Evolutionary conservation across 2,797 vertebrate genomes (phyloP).

Genomic region (Gymnoscopelus microlampas): DNA sequence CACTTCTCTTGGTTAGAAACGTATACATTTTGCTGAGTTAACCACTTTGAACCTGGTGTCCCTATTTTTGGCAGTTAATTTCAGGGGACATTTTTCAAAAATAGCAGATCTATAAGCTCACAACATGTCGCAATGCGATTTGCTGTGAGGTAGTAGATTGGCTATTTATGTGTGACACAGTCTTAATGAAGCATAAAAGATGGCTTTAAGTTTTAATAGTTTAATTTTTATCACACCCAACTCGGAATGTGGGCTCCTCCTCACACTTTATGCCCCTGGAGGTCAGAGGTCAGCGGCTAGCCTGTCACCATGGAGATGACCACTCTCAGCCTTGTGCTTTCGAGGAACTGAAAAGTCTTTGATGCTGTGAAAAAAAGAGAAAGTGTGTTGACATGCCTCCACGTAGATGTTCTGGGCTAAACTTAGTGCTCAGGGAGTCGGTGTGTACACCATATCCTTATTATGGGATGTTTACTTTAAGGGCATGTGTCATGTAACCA

Average conservation of each 20-base stretch:
- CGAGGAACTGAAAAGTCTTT: constrained; percentile 43
- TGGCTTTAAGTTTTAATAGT: too few relatives aligned
- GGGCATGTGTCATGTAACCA: background rate
- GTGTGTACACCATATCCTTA: background rate
- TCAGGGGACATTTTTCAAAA: too few relatives aligned
- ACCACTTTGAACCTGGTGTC: too few relatives aligned
- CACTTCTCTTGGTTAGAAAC: too few relatives aligned
- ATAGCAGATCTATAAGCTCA: too few relatives aligned
- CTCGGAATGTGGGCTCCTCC: constrained; percentile 4
- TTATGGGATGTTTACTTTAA: constrained; percentile 10
- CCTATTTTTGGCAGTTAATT: too few relatives aligned
- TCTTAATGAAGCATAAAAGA: too few relatives aligned
- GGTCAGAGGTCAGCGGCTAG: constrained; percentile 34
- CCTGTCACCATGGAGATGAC: background rate
- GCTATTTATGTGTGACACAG: too few relatives aligned
- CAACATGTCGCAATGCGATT: too few relatives aligned
- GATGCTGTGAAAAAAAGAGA: constrained; percentile 21
- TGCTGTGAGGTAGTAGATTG: too few relatives aligned
- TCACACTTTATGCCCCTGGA: constrained; percentile 22
- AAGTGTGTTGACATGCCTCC: constrained; percentile 29
- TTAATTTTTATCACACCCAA: too few relatives aligned
- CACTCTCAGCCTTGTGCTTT: constrained; percentile 50
- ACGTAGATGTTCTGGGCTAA: constrained; percentile 19
- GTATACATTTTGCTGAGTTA: too few relatives aligned
- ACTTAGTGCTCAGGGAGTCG: background rate